Conservation (phyloP, 1,140 invertebrate genomes). For the Diorhabda carinulata region DNA sequence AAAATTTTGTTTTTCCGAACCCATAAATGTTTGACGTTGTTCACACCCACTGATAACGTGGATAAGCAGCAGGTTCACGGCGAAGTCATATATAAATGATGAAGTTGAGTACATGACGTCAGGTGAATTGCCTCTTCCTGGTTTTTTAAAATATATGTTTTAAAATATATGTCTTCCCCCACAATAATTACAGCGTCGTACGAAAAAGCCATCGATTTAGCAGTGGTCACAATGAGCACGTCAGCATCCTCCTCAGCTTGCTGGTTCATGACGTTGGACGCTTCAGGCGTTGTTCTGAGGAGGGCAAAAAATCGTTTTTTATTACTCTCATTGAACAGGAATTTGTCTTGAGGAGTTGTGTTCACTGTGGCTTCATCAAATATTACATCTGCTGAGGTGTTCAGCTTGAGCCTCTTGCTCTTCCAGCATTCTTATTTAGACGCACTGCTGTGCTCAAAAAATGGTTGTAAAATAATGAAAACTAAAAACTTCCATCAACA, state of each 20-base stretch:
- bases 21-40: too few species aligned
- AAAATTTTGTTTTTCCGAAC: too few species aligned
- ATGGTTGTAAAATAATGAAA: too few species aligned
- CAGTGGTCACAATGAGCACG: slow-evolving; percentile 14
- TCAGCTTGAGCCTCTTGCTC: too few species aligned
- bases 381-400: too few species aligned
- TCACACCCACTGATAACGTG: neutral
- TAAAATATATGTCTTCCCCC: neutral
- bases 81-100: neutral
- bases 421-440: too few species aligned
- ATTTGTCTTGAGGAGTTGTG: neutral
- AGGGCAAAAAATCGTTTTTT: slow-evolving; percentile 10
- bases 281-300: neutral
- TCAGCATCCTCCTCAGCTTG: slow-evolving; percentile 17
- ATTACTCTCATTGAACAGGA: slow-evolving; percentile 12
- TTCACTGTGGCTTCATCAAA: too few species aligned
- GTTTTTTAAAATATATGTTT: neutral
- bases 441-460: too few species aligned
- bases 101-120: neutral
- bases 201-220: neutral
- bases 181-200: neutral
- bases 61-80: neutral
- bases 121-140: neutral
- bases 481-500: too few species aligned
- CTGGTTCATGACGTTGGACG: neutral